Evolutionary conservation across 2,797 vertebrate genomes (phyloP).

Genomic region (Xenopus petersii): DNA sequence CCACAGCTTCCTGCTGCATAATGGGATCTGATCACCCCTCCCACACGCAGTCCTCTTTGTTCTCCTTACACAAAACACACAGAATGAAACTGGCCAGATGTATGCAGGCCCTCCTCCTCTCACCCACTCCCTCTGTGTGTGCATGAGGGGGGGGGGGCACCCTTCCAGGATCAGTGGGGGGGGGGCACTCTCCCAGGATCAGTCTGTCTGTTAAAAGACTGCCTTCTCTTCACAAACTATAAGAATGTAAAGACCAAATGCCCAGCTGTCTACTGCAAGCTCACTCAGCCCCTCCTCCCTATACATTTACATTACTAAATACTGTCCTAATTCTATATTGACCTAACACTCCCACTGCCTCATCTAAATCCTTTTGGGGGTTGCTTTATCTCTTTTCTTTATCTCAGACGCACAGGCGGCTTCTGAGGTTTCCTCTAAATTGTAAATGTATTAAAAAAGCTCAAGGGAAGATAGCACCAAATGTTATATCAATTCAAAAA

Average conservation of each 20-base stretch:
- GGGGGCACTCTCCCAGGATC: background rate
- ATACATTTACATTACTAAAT: no score
- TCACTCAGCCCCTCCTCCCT: no score
- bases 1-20: slow-evolving; percentile 47
- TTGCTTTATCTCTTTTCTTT: no score
- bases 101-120: slow-evolving; percentile 20
- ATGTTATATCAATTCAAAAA: background rate
- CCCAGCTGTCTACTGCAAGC: background rate
- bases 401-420: no score
- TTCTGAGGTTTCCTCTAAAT: no score
- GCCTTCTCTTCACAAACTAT: slow-evolving; percentile 4
- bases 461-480: background rate
- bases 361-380: no score
- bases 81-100: slow-evolving; percentile 46
- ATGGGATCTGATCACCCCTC: slow-evolving; percentile 47
- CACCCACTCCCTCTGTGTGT: slow-evolving; percentile 13
- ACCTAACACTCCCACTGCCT: no score
- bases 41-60: slow-evolving; percentile 44
- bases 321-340: no score
- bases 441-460: no score
- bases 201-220: slow-evolving; percentile 18
- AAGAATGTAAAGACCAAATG: slow-evolving; percentile 21
- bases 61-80: slow-evolving; percentile 42
- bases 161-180: slow-evolving; percentile 4
- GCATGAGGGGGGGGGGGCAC: slow-evolving; percentile 10